phyloP scores from a whole-genome alignment of 2,888 invertebrate genomes.

The Drosophila melanosoma region DNA sequence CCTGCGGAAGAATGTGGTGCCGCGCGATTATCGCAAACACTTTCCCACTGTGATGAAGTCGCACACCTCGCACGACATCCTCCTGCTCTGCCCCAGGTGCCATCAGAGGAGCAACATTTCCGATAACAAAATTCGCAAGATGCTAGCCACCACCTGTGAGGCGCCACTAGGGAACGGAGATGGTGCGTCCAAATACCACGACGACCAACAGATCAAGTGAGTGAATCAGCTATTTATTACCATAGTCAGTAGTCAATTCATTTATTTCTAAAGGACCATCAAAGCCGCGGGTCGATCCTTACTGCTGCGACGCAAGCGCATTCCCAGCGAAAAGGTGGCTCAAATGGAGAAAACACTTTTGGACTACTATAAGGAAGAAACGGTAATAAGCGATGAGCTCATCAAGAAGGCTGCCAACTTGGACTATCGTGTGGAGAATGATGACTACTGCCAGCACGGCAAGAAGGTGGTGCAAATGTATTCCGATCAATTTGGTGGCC shows the following conservation, averaged over 20 bases:
- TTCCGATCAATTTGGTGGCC: conserved; percentile 86
- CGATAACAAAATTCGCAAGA: conserved; percentile 87
- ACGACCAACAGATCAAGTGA: conserved; percentile 83
- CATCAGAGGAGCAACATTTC: conserved; percentile 89
- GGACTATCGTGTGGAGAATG: conserved; percentile 85
- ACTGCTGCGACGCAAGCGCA: conserved; percentile 83
- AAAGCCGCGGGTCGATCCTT: conserved; percentile 88
- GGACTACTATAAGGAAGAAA: conserved; percentile 85
- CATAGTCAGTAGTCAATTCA: not conserved
- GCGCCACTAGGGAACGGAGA: conserved; percentile 87
- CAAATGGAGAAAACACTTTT: conserved; percentile 86
- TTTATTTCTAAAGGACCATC: conserved; percentile 84
- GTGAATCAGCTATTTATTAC: not conserved
- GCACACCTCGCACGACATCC: conserved; percentile 92
- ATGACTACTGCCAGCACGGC: conserved; percentile 87
- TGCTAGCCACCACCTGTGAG: conserved; percentile 87
- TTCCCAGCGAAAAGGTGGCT: conserved; percentile 86
- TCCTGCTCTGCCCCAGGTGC: conserved; percentile 90
- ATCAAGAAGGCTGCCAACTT: conserved; percentile 86
- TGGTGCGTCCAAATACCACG: conserved; percentile 77
- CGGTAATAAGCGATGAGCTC: conserved; percentile 85
- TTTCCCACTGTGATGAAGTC: conserved; percentile 92
- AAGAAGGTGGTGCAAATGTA: conserved; percentile 87
- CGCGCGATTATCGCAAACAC: conserved; percentile 91
- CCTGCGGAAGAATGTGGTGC: conserved; percentile 92